Percentiles rank a stretch among this genome's conserved stretches.
Evolutionary conservation across 2,888 invertebrate species (phyloP).

Genomic region (Endotricha flammealis): DNA sequence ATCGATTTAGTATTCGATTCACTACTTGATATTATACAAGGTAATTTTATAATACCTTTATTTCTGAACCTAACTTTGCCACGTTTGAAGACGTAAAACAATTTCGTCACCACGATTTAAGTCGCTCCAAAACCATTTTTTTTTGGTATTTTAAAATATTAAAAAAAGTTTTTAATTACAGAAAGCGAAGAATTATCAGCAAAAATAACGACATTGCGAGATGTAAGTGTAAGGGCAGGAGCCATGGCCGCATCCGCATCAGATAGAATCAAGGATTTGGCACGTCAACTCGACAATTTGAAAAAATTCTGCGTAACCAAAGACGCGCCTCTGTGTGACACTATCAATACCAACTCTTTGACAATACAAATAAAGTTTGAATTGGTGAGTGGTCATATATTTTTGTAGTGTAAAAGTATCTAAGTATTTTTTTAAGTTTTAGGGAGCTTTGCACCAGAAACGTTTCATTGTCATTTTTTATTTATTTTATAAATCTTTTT

Average conservation of each 20-base stretch:
- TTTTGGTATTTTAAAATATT: too few relatives aligned
- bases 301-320: constrained; percentile 82
- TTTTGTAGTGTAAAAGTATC: too few relatives aligned
- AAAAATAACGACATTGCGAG: constrained; percentile 76
- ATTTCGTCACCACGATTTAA: too few relatives aligned
- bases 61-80: too few relatives aligned
- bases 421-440: too few relatives aligned
- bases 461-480: too few relatives aligned
- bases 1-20: constrained; percentile 86
- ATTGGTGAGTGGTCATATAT: constrained; percentile 77
- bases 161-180: constrained; percentile 52
- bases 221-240: constrained; percentile 75
- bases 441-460: too few relatives aligned
- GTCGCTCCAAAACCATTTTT: too few relatives aligned
- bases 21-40: constrained; percentile 83
- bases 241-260: constrained; percentile 73
- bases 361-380: constrained; percentile 81
- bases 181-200: constrained; percentile 78
- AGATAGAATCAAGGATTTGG: constrained; percentile 78
- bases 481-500: too few relatives aligned
- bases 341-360: constrained; percentile 84
- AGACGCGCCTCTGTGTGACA: constrained; percentile 86
- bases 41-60: too few relatives aligned
- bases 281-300: constrained; percentile 76
- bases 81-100: too few relatives aligned